phyloP scores from a whole-genome alignment of 2,797 vertebrate species.

The Mus minutoides region DNA sequence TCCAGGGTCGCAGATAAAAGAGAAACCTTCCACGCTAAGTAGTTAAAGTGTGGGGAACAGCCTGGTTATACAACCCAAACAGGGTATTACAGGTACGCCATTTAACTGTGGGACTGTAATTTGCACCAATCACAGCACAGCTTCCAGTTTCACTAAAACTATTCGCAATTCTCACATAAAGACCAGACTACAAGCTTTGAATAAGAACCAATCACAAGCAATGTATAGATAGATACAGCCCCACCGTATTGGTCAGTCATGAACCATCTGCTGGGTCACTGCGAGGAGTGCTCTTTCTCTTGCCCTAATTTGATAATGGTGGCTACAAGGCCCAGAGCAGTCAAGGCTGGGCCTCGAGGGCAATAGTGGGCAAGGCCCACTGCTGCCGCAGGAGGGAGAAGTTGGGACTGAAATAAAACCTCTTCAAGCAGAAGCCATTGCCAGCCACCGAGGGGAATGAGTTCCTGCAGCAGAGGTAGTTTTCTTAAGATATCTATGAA shows the following conservation, averaged over 20 bases:
- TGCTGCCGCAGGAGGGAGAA: not conserved
- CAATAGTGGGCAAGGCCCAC: not conserved
- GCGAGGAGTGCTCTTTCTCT: not conserved
- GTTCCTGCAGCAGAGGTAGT: not conserved
- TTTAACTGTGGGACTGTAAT: not conserved
- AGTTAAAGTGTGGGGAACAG: not conserved
- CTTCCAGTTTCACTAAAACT: not conserved
- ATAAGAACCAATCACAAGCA: not conserved
- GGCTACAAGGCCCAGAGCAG: not conserved
- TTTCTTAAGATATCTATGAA: not conserved
- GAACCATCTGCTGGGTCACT: not conserved
- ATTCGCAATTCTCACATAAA: not conserved
- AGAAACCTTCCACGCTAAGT: not conserved
- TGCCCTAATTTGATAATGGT: not conserved
- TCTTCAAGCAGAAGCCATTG: not conserved
- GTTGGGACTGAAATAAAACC: not conserved
- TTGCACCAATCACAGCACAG: not conserved
- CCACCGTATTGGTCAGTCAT: not conserved
- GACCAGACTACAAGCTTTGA: not conserved
- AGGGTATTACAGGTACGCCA: not conserved
- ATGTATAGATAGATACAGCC: not conserved
- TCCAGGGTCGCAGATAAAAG: not conserved
- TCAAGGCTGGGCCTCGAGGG: not conserved
- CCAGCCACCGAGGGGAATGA: not conserved
- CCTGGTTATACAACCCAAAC: not conserved